Conservation (phyloP, 1,140 invertebrate species). For the Piezodorus guildinii region DNA sequence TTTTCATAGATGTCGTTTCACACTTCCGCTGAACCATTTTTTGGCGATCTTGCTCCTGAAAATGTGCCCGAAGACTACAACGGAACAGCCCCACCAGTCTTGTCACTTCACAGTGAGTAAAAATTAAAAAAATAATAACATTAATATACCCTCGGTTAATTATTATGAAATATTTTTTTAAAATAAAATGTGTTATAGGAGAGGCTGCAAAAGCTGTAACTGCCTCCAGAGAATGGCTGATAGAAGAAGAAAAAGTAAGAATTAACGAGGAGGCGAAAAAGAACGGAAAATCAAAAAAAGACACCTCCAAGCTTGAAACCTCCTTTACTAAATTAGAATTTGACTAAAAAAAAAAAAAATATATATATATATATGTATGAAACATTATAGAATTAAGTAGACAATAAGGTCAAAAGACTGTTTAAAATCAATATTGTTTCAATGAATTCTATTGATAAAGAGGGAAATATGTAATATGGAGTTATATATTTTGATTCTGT, state of each 20-base stretch:
- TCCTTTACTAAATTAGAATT: slow-evolving; percentile 28
- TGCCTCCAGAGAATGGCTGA: slow-evolving; percentile 23
- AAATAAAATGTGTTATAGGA: slow-evolving; percentile 16
- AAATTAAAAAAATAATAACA: neutral
- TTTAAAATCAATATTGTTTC: no score
- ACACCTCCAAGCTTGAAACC: slow-evolving; percentile 10
- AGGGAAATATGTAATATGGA: no score
- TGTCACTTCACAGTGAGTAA: slow-evolving; percentile 17
- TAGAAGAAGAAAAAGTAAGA: slow-evolving; percentile 27
- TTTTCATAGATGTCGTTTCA: slow-evolving; percentile 28
- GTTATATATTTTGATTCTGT: no score
- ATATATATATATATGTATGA: no score
- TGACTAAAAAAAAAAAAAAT: slow-evolving; percentile 24
- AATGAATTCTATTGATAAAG: no score
- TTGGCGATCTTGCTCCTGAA: slow-evolving; percentile 24
- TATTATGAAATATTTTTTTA: neutral
- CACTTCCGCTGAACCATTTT: slow-evolving; percentile 25
- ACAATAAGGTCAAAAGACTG: slow-evolving; percentile 1
- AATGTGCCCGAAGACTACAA: slow-evolving; percentile 27
- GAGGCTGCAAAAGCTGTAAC: slow-evolving; percentile 21
- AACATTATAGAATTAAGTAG: neutral
- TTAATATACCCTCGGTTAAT: neutral
- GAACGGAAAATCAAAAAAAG: slow-evolving; percentile 22
- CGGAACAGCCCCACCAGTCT: slow-evolving; percentile 16
- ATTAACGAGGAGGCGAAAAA: slow-evolving; percentile 24